A percentile compares a stretch with the other conserved stretches of the same genome.
These are phyloP conservation scores for Lasioglossum leucozonium DNA, from an alignment of 2,888 invertebrate genomes.

Conservation along the genomic window DNA sequence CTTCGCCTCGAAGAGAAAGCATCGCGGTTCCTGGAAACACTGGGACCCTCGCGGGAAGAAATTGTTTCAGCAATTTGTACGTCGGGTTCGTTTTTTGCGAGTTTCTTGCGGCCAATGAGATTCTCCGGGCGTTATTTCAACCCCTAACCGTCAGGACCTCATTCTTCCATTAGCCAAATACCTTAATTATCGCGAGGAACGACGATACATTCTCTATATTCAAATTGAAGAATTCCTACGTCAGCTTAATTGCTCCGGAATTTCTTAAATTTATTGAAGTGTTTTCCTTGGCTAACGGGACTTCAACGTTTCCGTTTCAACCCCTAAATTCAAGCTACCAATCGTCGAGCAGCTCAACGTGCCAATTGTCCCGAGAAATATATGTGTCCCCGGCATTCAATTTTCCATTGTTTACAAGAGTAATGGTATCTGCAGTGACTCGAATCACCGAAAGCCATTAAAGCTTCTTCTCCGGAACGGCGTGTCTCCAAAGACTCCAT, in stretches of 20 bases:
- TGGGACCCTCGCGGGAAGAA: background rate
- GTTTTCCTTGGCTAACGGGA: too few species aligned
- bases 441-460: background rate
- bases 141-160: background rate
- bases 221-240: background rate
- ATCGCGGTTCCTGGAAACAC: background rate
- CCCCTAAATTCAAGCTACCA: background rate
- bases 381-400: background rate
- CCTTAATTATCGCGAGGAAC: too few species aligned
- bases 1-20: background rate
- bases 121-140: background rate
- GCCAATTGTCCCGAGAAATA: background rate
- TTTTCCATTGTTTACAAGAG: conserved; percentile 1
- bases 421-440: background rate
- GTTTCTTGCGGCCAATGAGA: background rate
- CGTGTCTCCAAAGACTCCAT: background rate
- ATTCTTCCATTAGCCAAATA: background rate
- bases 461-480: background rate
- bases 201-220: too few species aligned
- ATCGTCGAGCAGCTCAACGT: background rate
- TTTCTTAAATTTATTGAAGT: background rate
- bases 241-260: background rate
- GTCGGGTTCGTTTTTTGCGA: background rate
- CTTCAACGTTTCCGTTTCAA: too few species aligned
- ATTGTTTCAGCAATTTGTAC: background rate